Evolutionary conservation across 2,113 vertebrate genomes (phyloP), one percentile per base, ranked within the genome.

Genomic region (Labrus mixtus): DNA sequence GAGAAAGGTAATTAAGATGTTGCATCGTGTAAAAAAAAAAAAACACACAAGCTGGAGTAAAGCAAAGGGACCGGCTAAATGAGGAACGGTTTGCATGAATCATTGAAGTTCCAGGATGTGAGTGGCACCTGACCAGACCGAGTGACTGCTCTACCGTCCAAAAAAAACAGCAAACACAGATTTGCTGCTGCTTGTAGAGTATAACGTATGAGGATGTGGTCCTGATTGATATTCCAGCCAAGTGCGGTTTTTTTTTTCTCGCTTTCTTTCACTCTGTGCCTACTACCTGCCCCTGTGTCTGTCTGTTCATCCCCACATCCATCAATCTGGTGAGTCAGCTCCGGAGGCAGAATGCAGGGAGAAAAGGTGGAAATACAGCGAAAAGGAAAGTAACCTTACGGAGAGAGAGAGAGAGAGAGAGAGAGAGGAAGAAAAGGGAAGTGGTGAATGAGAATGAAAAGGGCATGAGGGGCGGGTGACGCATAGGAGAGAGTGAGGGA

Each of bases 181-280:
- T 43, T 16, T 50, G 54, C 10, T 20, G 46, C 29, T 36, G 68
- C 71, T 73, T 72, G 68, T 43, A 25, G 39, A 16, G 54, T 39
- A 41, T 29, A 39, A 59, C n/a, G 68, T 22, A 75, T 12, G 13
- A 48, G 51, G 67, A 56, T 13, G 60, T 1, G 0, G 23, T n/a
- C 46, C 74, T 77, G 82, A 86, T 87, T 88, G 82, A 85, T 87
- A 88, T 89, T 88, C 84, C 74, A 67, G 72, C 64, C 73, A 15
- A 71, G 68, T 56, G 72, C 60, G 73, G 74, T 83, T 25, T 1
- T 25, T 25, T 25, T 25, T 25, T 25, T n/a, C n/a, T n/a, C n/a
- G n/a, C n/a, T n/a, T 25, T 25, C 25, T 65, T 81, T 22, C 74
- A 39, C 68, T 66, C 75, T 37, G 54, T 65, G 69, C 78, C 73